Evolutionary conservation across 2,888 invertebrate species (phyloP).

Genomic region (Cryptocephalus moraei): DNA sequence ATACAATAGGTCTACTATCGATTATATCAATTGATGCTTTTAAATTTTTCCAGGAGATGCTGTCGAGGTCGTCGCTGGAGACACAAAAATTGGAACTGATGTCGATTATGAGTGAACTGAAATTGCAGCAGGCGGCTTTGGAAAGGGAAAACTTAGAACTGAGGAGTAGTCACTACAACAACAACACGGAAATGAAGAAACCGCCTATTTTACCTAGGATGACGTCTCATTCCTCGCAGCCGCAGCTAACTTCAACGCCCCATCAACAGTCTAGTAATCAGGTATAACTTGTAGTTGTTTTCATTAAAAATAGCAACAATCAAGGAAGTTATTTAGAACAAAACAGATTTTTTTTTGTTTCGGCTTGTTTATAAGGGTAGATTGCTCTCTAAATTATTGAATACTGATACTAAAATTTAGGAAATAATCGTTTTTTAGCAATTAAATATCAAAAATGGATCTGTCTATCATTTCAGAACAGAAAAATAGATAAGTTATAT

Average conservation of each 20-base stretch:
- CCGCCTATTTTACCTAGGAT: constrained; percentile 31
- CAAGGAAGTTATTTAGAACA: too few relatives aligned
- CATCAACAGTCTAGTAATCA: constrained; percentile 34
- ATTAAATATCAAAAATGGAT: too few relatives aligned
- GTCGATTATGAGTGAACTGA: constrained; percentile 86
- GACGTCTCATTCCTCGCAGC: constrained; percentile 38
- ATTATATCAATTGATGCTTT: too few relatives aligned
- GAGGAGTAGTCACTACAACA: constrained; percentile 40
- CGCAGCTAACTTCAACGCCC: constrained; percentile 36
- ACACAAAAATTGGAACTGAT: constrained; percentile 91
- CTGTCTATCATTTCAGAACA: too few relatives aligned
- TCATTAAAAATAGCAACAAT: too few relatives aligned
- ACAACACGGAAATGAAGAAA: constrained; percentile 26
- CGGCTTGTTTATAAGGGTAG: too few relatives aligned
- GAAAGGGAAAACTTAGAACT: constrained; percentile 83
- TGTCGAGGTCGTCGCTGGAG: constrained; percentile 81
- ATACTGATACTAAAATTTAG: too few relatives aligned
- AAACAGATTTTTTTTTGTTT: too few relatives aligned
- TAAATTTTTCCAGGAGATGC: constrained; percentile 57
- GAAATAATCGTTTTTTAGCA: too few relatives aligned
- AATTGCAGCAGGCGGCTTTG: constrained; percentile 73
- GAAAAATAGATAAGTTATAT: too few relatives aligned
- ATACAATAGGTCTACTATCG: too few relatives aligned
- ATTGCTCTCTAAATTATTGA: too few relatives aligned
- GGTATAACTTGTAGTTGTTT: constrained; percentile 10